Percentiles rank a stretch among this genome's conserved stretches.
Evolutionary conservation across 2,888 invertebrate species (phyloP).

Genomic region (Spodoptera littoralis): DNA sequence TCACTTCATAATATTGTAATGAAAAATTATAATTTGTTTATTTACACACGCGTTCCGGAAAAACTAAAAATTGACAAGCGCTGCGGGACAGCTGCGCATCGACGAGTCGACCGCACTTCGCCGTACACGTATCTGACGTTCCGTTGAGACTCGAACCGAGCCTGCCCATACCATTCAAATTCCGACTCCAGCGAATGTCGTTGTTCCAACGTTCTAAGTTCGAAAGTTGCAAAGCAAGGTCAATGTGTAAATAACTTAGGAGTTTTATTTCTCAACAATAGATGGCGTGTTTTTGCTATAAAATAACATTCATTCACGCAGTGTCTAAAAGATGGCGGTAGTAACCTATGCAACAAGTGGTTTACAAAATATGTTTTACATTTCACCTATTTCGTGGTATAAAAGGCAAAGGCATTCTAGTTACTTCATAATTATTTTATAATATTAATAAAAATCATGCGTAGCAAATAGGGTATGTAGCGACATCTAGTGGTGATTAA

Average conservation of each 20-base stretch:
- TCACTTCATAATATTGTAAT: constrained; percentile 84
- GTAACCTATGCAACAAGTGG: not conserved
- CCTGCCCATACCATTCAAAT: constrained; percentile 80
- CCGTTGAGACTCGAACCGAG: constrained; percentile 63
- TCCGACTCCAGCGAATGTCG: constrained; percentile 77
- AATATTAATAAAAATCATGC: no score
- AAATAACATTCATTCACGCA: not conserved
- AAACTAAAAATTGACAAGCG: constrained; percentile 84
- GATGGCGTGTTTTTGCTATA: constrained; percentile 66
- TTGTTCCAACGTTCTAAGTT: constrained; percentile 81
- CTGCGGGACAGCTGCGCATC: constrained; percentile 86
- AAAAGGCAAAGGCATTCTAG: no score
- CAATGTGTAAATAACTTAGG: constrained; percentile 69
- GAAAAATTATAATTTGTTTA: constrained; percentile 86
- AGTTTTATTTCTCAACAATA: constrained; percentile 51
- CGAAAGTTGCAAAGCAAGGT: constrained; percentile 83
- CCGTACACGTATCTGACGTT: constrained; percentile 87
- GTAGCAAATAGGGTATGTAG: no score
- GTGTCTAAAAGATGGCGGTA: constrained; percentile 50
- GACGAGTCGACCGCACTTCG: constrained; percentile 89
- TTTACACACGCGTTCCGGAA: constrained; percentile 87
- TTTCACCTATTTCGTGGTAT: no score
- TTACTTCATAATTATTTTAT: no score
- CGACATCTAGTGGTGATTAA: constrained; percentile 16
- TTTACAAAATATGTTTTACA: no score